A percentile compares a stretch with the other conserved stretches of the same genome.
phyloP scores from a whole-genome alignment of 2,888 invertebrate genomes.

The Dryocosmus kuriphilus region DNA sequence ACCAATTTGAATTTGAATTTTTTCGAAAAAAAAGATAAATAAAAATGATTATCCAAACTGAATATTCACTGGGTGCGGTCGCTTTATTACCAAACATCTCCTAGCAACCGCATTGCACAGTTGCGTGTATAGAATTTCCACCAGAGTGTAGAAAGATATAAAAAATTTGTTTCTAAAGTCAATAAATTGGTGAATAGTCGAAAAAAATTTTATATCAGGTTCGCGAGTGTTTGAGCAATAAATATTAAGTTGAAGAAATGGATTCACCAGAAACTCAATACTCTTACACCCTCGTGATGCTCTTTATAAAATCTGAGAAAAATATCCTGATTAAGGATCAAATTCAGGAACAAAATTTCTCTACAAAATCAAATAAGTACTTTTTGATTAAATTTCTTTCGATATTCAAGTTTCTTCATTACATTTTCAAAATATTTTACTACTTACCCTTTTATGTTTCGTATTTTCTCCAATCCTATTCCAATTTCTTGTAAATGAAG shows the following conservation, averaged over 20 bases:
- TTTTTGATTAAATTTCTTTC: neutral
- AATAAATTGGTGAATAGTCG: conserved; percentile 15
- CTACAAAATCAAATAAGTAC: neutral
- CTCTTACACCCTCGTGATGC: neutral
- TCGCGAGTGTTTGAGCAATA: neutral
- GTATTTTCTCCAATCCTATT: neutral
- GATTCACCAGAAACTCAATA: neutral
- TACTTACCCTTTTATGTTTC: conserved; percentile 6
- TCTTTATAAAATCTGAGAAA: neutral
- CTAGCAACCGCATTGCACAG: conserved; percentile 27
- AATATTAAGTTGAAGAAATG: neutral
- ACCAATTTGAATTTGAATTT: no score
- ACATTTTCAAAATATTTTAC: neutral
- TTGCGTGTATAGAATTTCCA: conserved; percentile 10
- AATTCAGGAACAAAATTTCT: neutral
- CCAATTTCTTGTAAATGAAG: neutral
- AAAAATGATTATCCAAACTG: neutral
- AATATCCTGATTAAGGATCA: neutral
- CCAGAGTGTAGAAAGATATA: neutral
- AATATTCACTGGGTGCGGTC: neutral
- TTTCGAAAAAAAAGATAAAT: no score
- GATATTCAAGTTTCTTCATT: neutral
- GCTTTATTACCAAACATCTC: conserved; percentile 13
- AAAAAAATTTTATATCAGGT: conserved; percentile 4
- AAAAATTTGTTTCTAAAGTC: neutral